Percentiles rank a stretch among this genome's conserved stretches.
Conservation (phyloP, 2,888 invertebrate species). For the Cremastinae sp. region DNA sequence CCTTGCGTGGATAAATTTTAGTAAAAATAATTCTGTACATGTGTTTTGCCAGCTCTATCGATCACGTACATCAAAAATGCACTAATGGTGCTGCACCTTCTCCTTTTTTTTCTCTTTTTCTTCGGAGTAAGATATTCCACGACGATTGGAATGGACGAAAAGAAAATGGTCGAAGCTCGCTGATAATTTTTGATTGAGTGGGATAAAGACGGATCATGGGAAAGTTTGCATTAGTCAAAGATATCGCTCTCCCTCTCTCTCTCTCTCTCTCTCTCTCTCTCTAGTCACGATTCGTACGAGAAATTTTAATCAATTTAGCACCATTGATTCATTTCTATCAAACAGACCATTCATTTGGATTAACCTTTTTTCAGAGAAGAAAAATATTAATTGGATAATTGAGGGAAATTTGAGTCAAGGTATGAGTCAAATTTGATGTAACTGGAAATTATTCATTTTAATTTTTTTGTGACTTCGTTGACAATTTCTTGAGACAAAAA, state of each 20-base stretch:
- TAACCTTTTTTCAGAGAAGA: not conserved
- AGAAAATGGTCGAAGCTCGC: not conserved
- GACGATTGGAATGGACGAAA: slow-evolving; percentile 14
- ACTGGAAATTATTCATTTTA: too few relatives aligned
- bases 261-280: not conserved
- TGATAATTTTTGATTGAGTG: slow-evolving; percentile 38
- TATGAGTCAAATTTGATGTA: too few relatives aligned
- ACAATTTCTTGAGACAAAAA: too few relatives aligned
- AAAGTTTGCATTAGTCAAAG: slow-evolving; percentile 38
- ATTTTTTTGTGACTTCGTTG: too few relatives aligned
- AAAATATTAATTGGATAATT: not conserved
- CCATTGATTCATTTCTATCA: too few relatives aligned
- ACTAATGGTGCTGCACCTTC: slow-evolving; percentile 54
- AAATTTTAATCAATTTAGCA: too few relatives aligned
- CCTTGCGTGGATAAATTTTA: slow-evolving; percentile 19
- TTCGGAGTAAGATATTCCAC: slow-evolving; percentile 1
- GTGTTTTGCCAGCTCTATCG: slow-evolving; percentile 41
- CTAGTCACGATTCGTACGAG: too few relatives aligned
- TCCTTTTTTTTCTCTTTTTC: too few relatives aligned
- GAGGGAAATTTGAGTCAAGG: not conserved
- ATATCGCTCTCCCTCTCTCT: slow-evolving; percentile 4
- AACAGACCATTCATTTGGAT: not conserved
- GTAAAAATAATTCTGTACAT: slow-evolving; percentile 22
- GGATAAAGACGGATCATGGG: slow-evolving; percentile 33
- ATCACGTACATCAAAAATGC: slow-evolving; percentile 50